A percentile compares a stretch with the other conserved stretches of the same genome.
These are phyloP conservation scores for Menidia beryllina DNA, from an alignment of 2,113 vertebrate species.

Conservation along the genomic window DNA sequence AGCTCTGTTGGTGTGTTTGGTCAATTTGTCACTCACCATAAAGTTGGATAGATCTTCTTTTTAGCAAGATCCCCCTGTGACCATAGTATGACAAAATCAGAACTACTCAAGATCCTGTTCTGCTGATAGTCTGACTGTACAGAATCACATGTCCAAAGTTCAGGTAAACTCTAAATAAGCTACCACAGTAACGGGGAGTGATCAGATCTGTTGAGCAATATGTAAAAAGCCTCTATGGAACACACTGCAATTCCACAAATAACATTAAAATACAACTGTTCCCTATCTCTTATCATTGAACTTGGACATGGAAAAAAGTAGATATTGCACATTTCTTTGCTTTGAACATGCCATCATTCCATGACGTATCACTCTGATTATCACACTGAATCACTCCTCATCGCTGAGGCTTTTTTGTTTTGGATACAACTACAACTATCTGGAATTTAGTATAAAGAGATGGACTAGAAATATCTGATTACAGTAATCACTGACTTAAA, in stretches of 20 bases:
- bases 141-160: conserved; percentile 40
- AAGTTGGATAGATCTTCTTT: conserved; percentile 90
- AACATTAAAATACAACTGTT: not conserved
- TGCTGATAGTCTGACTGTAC: not conserved
- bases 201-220: conserved; percentile 1
- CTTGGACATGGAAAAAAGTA: conserved; percentile 33
- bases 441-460: not conserved
- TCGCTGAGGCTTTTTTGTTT: conserved; percentile 7
- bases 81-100: conserved; percentile 2
- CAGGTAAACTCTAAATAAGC: conserved; percentile 2
- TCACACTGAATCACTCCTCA: not conserved
- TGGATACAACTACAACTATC: not conserved
- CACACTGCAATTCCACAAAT: not conserved
- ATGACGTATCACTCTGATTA: not conserved
- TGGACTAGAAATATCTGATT: accelerated
- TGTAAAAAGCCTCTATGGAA: not conserved
- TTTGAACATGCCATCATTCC: conserved; percentile 7
- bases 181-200: not conserved
- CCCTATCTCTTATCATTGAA: not conserved
- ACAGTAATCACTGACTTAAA: not conserved
- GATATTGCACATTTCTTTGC: conserved; percentile 56
- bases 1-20: not conserved
- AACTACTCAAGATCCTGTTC: not conserved
- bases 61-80: conserved; percentile 87
- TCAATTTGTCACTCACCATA: conserved; percentile 81